These are phyloP conservation scores for Drosophila subquinaria DNA, from an alignment of 2,888 invertebrate genomes.

Conservation along the genomic window DNA sequence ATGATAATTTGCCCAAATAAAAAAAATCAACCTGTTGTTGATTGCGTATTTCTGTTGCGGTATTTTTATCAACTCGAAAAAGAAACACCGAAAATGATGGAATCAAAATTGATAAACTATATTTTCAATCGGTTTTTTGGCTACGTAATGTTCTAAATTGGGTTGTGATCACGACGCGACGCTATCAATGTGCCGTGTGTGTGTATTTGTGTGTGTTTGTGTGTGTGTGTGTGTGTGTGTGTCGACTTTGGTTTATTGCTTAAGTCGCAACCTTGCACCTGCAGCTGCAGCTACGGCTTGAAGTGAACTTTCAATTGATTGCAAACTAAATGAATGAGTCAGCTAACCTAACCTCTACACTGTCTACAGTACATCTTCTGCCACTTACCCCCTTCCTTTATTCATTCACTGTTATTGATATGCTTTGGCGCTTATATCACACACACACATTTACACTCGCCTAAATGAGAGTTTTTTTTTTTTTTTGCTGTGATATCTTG, in stretches of 20 bases:
- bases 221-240: constrained; percentile 2
- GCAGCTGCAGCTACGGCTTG: constrained; percentile 33
- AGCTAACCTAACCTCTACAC: constrained; percentile 28
- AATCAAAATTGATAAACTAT: constrained; percentile 48
- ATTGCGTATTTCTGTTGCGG: constrained; percentile 34
- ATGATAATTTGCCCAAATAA: not conserved
- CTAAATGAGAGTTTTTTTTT: constrained; percentile 36
- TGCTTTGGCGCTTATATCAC: constrained; percentile 55
- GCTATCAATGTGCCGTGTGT: constrained; percentile 6
- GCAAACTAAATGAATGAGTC: constrained; percentile 30
- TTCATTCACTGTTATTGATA: constrained; percentile 45
- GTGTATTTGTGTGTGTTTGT: not conserved
- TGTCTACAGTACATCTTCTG: constrained; percentile 7
- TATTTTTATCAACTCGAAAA: constrained; percentile 46
- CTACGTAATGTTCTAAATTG: constrained; percentile 72
- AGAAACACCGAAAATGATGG: constrained; percentile 18
- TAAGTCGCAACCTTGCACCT: constrained; percentile 46
- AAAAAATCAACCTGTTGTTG: not conserved
- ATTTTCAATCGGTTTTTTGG: constrained; percentile 36
- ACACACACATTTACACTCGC: constrained; percentile 17
- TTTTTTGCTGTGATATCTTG: constrained; percentile 62
- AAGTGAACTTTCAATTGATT: constrained; percentile 38
- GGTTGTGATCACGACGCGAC: constrained; percentile 44
- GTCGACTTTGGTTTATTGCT: constrained; percentile 32
- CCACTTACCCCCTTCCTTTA: not conserved